Conservation (phyloP, 2,797 vertebrate species). For the Antrozous pallidus region DNA sequence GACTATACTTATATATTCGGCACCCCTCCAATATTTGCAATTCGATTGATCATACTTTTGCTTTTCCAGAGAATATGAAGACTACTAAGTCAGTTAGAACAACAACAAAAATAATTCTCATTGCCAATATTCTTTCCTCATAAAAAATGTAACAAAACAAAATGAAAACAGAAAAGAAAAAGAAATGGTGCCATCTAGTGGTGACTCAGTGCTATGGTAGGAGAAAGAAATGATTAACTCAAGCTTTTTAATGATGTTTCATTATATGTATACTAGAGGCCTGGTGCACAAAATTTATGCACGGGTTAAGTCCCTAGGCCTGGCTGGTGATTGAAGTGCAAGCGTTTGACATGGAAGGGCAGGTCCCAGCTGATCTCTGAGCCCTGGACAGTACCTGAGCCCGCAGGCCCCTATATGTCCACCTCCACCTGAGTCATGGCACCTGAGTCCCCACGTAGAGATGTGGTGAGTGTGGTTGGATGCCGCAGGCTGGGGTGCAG, state of each 20-base stretch:
- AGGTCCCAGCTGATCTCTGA: no score
- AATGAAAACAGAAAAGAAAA: background rate
- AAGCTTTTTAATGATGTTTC: background rate
- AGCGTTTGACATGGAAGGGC: no score
- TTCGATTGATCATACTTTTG: background rate
- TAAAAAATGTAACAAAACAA: background rate
- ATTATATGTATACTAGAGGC: background rate
- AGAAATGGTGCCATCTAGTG: conserved; percentile 61
- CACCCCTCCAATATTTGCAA: background rate
- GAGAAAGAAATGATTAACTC: background rate
- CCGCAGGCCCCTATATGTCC: no score
- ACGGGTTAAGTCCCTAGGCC: no score
- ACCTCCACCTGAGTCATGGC: no score
- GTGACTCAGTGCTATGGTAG: background rate
- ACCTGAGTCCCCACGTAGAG: no score
- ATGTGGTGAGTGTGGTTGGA: no score
- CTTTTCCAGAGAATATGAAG: background rate
- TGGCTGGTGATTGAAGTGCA: no score
- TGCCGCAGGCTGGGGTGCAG: no score
- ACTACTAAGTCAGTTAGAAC: background rate
- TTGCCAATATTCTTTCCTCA: background rate
- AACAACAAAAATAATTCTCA: background rate
- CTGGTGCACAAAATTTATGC: no score
- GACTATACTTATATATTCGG: background rate
- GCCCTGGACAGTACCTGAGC: no score